Evolutionary conservation across 2,113 vertebrate species (phyloP).

Genomic region (Chionodraco myersi): DNA sequence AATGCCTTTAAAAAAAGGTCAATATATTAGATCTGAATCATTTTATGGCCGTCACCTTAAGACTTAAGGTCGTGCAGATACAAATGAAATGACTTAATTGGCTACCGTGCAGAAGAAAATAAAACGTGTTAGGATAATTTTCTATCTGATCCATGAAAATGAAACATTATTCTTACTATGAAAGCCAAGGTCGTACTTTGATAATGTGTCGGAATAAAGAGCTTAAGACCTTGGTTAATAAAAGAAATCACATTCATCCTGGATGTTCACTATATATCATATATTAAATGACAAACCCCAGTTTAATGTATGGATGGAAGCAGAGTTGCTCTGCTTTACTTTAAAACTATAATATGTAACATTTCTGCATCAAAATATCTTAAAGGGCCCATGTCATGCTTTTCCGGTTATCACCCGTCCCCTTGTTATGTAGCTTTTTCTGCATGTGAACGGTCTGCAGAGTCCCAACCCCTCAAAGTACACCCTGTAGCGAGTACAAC

Average conservation of each 20-base stretch:
- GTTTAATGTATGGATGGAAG: constrained; percentile 7
- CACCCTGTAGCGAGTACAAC: no score
- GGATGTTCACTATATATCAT: background rate
- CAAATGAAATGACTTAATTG: constrained; percentile 59
- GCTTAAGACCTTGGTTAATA: background rate
- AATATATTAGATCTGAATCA: constrained; percentile 58
- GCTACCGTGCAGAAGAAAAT: constrained; percentile 16
- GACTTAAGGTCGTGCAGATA: constrained; percentile 54
- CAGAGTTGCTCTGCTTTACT: background rate
- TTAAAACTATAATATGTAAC: no score
- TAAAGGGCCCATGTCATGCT: no score
- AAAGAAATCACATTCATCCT: background rate
- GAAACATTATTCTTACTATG: constrained; percentile 18
- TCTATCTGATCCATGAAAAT: constrained; percentile 36
- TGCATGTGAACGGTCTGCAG: no score
- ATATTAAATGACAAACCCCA: constrained; percentile 1
- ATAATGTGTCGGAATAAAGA: background rate
- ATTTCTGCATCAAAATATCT: no score
- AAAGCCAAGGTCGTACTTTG: constrained; percentile 24
- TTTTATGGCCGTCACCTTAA: constrained; percentile 43
- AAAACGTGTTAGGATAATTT: constrained; percentile 28
- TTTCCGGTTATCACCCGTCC: no score
- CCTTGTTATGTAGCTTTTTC: no score
- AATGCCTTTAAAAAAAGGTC: constrained; percentile 58
- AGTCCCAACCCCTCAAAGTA: no score